These are phyloP conservation scores for Lagria hirta DNA, from an alignment of 2,888 invertebrate species.

Conservation along the genomic window DNA sequence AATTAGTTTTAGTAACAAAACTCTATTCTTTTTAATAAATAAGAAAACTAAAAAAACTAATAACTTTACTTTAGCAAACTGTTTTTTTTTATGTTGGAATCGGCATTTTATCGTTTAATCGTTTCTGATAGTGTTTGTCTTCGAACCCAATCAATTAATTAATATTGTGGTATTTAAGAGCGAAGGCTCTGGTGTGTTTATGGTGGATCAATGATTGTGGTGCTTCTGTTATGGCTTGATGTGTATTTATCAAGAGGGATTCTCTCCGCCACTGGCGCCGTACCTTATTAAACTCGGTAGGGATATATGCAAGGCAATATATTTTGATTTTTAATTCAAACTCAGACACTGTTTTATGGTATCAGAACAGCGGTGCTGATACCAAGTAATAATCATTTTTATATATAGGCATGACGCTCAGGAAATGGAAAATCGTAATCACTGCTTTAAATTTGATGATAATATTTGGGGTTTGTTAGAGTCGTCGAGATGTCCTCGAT, in stretches of 20 bases:
- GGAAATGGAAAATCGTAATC: constrained; percentile 48
- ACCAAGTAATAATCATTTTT: constrained; percentile 50
- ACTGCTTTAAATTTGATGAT: constrained; percentile 40
- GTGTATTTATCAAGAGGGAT: background rate
- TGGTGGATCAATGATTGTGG: background rate
- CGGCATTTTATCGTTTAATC: too few relatives aligned
- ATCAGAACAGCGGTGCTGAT: constrained; percentile 44
- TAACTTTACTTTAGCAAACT: too few relatives aligned
- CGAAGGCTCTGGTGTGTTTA: background rate
- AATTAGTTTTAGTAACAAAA: too few relatives aligned
- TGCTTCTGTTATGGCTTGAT: constrained; percentile 1
- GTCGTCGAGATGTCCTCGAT: too few relatives aligned
- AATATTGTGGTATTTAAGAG: too few relatives aligned
- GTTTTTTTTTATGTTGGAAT: too few relatives aligned
- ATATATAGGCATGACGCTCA: constrained; percentile 41
- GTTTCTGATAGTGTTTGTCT: too few relatives aligned
- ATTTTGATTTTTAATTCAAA: constrained; percentile 55
- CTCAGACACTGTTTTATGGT: constrained; percentile 50
- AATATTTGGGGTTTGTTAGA: too few relatives aligned
- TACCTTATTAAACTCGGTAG: constrained; percentile 46
- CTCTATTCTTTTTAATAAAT: too few relatives aligned
- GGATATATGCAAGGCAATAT: constrained; percentile 53
- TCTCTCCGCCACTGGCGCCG: constrained; percentile 35
- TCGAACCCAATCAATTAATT: too few relatives aligned
- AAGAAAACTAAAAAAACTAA: too few relatives aligned